Base-by-base conservation (phyloP, 2,888 invertebrate species). In the Schrankia costaestrigalis region DNA sequence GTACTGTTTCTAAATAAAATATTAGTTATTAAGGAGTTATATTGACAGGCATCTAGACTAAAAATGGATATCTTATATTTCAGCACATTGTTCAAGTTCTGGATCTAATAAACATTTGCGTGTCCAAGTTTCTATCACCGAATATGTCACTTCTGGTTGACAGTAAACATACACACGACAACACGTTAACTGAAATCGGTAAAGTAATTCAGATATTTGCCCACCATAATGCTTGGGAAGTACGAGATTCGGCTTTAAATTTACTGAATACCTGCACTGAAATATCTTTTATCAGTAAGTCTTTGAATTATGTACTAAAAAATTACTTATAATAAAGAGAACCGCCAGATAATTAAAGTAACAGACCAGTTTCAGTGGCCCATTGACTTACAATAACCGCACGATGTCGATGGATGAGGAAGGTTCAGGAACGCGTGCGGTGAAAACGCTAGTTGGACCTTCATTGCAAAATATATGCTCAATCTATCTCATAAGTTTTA, bases 131-230 rank as follows among this genome's bases (percentile, higher is more conserved):
- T 57, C 88, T 93, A 70, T 91, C 92, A 1, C 93, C 93, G 0
- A 92, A 93, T 70, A 85, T 94, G 76, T 92, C 91, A 0, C 64
- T 94, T 21, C 71, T 94, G n/a, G 89, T 92, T 19, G 91, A 93
- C 58, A 88, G 89, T 35, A 78, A 93, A 59, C 88, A 89, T 36
- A 78, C 90, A 5, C 76, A 86, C 29, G 90, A 90, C 21, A 90
- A 90, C 2, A 86, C 90, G 0, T 83, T 93, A 61, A 83, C 89
- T 15, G 86, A 89, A 39, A 72, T 93, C 17, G 92, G 91, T 0
- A 87, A 89, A 1, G 88, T 91, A 13, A 81, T 94, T 9, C 87
- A 84, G 15, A 89, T 89, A 51, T 90, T 91, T 53, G 73, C 93
- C 42, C 90, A 91, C 41, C 92, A 93, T 56, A 76, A 81, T 0